phyloP scores from a whole-genome alignment of 2,113 vertebrate genomes.

The Pterocles burchelli region DNA sequence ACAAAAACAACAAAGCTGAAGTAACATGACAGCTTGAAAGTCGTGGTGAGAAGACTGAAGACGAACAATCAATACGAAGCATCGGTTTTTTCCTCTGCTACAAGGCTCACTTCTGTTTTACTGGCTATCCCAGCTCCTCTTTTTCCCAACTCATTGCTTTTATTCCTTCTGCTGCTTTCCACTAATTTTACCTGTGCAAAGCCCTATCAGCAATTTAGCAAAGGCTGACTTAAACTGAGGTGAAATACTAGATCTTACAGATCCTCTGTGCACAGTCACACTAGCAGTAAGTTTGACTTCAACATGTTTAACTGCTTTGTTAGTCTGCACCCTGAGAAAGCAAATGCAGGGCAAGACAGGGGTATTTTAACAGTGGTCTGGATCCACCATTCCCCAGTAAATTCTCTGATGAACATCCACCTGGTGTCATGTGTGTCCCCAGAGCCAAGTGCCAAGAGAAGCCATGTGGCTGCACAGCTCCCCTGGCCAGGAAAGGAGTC shows the following conservation, averaged over 20 bases:
- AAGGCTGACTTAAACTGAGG: background rate
- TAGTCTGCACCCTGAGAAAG: background rate
- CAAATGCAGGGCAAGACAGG: background rate
- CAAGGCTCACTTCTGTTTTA: background rate
- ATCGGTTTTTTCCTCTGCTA: background rate
- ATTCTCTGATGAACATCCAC: background rate
- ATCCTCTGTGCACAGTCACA: background rate
- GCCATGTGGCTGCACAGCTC: background rate
- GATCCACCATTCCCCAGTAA: background rate
- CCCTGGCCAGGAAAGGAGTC: rapidly evolving
- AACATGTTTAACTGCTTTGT: background rate
- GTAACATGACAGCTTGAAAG: conserved; percentile 22
- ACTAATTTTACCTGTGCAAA: background rate
- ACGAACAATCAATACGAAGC: background rate
- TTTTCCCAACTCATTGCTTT: background rate
- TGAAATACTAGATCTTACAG: background rate
- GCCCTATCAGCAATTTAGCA: background rate
- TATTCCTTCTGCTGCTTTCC: background rate
- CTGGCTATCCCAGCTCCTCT: background rate
- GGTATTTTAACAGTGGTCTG: background rate
- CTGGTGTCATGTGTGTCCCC: background rate
- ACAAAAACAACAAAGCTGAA: conserved; percentile 5
- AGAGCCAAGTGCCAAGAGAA: background rate
- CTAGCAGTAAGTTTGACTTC: background rate
- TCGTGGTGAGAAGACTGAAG: background rate